Conservation (phyloP, 2,888 invertebrate species). For the Periphyllus acericola region DNA sequence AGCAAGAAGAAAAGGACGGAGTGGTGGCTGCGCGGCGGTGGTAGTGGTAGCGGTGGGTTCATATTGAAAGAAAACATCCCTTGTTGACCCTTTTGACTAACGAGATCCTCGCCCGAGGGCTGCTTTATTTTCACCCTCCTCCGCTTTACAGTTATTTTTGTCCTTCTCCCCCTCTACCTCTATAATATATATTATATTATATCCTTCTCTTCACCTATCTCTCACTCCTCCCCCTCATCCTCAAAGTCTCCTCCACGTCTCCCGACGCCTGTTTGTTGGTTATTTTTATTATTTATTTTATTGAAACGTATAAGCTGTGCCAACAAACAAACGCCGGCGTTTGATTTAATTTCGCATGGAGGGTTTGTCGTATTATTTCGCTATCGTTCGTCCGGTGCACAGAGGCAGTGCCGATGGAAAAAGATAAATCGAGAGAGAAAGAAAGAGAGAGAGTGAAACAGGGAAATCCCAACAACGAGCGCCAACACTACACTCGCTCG, state of each 20-base stretch:
- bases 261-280: background rate
- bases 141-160: background rate
- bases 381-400: background rate
- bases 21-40: no score
- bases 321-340: conserved; percentile 7
- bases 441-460: background rate
- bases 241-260: background rate
- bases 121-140: conserved; percentile 47
- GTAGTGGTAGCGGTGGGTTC: background rate
- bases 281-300: conserved; percentile 56
- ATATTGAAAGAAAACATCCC: conserved; percentile 61
- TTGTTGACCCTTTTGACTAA: conserved; percentile 61
- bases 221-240: background rate
- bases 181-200: background rate
- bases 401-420: background rate
- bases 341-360: conserved; percentile 41
- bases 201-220: background rate
- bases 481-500: background rate
- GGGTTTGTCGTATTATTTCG: background rate
- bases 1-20: background rate
- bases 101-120: conserved; percentile 56
- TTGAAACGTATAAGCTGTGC: conserved; percentile 39
- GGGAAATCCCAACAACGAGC: background rate
- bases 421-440: background rate
- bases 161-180: background rate